phyloP scores from a whole-genome alignment of 1,140 invertebrate genomes.

The Apis florea region DNA sequence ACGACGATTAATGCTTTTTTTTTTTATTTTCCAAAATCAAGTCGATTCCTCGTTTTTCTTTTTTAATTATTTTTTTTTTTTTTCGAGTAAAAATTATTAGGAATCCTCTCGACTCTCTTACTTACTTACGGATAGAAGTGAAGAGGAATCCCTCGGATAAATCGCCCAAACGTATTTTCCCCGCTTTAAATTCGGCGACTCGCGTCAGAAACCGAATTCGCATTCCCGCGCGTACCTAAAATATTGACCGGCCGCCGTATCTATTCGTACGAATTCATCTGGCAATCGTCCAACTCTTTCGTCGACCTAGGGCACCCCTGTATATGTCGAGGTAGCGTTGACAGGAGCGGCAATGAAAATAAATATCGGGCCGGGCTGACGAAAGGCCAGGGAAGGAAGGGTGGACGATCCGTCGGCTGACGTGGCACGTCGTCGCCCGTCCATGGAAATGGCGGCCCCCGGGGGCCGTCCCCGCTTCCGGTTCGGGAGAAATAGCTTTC shows the following conservation, averaged over 20 bases:
- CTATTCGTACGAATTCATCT: constrained; percentile 50
- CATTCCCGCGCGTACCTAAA: background rate
- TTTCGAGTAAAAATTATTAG: too few species aligned
- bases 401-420: constrained; percentile 66
- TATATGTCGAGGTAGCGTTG: constrained; percentile 58
- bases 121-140: too few species aligned
- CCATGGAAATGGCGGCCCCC: constrained; percentile 63
- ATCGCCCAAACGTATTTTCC: too few species aligned
- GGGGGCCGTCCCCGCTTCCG: constrained; percentile 67
- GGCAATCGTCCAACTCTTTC: constrained; percentile 48
- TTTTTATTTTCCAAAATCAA: too few species aligned
- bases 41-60: too few species aligned
- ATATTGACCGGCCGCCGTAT: constrained; percentile 37
- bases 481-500: constrained; percentile 66
- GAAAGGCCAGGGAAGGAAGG: constrained; percentile 61
- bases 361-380: constrained; percentile 57
- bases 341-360: constrained; percentile 57
- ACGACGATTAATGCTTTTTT: too few species aligned
- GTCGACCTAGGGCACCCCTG: constrained; percentile 51
- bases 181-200: background rate
- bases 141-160: too few species aligned
- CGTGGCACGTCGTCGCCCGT: constrained; percentile 67
- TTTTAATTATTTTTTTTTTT: too few species aligned
- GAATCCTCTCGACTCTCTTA: too few species aligned
- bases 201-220: constrained; percentile 2